Percentiles rank a stretch among this genome's conserved stretches.
Evolutionary conservation across 1,140 invertebrate species (phyloP).

Genomic region (Pogonomyrmex californicus): DNA sequence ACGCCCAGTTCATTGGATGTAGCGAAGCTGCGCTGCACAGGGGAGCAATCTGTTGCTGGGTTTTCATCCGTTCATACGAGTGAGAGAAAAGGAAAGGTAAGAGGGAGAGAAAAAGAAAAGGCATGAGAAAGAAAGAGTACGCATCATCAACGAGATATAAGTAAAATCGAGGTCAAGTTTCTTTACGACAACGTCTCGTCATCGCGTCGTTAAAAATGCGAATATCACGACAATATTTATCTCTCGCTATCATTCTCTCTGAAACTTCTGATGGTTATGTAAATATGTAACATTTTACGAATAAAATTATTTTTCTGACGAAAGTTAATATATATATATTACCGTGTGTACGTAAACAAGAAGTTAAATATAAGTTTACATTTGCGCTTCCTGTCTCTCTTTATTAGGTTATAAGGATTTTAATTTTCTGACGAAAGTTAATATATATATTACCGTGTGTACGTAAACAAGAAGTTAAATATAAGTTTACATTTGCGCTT

Average conservation of each 20-base stretch:
- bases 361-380: background rate
- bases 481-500: background rate
- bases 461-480: background rate
- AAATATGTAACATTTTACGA: constrained; percentile 21
- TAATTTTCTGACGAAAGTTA: constrained; percentile 4
- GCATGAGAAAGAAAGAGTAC: constrained; percentile 23
- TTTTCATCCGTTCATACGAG: constrained; percentile 44
- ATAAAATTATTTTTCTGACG: constrained; percentile 33
- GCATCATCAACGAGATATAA: constrained; percentile 56
- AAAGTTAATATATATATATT: constrained; percentile 4
- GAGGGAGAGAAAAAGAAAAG: background rate
- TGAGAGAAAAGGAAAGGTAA: constrained; percentile 13
- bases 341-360: background rate
- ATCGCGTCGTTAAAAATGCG: constrained; percentile 21
- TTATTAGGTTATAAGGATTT: constrained; percentile 9
- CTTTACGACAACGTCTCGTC: constrained; percentile 45
- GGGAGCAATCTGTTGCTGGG: constrained; percentile 74
- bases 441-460: constrained; percentile 8
- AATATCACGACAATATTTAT: constrained; percentile 31
- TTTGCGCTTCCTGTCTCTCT: background rate
- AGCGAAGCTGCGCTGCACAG: constrained; percentile 22
- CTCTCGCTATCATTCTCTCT: constrained; percentile 28
- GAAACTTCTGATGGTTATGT: background rate
- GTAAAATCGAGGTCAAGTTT: constrained; percentile 49
- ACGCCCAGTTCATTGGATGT: constrained; percentile 37